Evolutionary conservation across 2,888 invertebrate species (phyloP).

Genomic region (Cheilosia vulpina): DNA sequence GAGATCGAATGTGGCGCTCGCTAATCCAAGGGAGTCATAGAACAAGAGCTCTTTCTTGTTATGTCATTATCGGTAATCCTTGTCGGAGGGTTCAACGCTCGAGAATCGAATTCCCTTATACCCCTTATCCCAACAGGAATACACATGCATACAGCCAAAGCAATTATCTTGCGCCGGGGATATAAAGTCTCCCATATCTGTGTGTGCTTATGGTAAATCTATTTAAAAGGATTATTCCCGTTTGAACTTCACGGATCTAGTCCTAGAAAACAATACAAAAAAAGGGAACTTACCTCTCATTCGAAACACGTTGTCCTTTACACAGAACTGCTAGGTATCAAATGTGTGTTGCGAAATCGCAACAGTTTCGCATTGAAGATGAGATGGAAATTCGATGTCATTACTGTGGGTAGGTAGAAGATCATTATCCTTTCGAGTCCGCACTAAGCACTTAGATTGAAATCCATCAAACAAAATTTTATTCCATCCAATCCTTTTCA

Average conservation of each 20-base stretch:
- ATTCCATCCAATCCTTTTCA: slow-evolving; percentile 53
- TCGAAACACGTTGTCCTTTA: slow-evolving; percentile 22
- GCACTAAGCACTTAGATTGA: slow-evolving; percentile 16
- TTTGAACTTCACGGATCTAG: slow-evolving; percentile 14
- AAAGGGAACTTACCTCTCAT: not conserved
- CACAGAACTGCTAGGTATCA: not conserved
- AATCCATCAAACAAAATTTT: slow-evolving; percentile 66
- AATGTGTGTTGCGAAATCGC: slow-evolving; percentile 1
- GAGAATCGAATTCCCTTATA: slow-evolving; percentile 35
- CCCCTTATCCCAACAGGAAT: slow-evolving; percentile 39
- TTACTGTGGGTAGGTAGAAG: slow-evolving; percentile 24
- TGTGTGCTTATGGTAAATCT: slow-evolving; percentile 47
- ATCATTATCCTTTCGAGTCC: slow-evolving; percentile 50
- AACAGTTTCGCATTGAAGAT: not conserved
- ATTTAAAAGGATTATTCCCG: slow-evolving; percentile 42
- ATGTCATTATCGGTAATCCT: slow-evolving; percentile 57
- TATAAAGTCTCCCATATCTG: slow-evolving; percentile 52
- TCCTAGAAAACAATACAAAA: not conserved
- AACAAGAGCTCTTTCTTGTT: slow-evolving; percentile 56
- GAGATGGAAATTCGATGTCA: slow-evolving; percentile 58
- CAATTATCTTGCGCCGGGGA: slow-evolving; percentile 62
- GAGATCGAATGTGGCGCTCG: slow-evolving; percentile 43
- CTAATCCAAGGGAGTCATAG: slow-evolving; percentile 61
- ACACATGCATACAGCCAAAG: slow-evolving; percentile 25
- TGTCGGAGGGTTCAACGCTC: slow-evolving; percentile 22